Base-by-base conservation (phyloP, 2,888 invertebrate genomes). In the Tipula unca region DNA sequence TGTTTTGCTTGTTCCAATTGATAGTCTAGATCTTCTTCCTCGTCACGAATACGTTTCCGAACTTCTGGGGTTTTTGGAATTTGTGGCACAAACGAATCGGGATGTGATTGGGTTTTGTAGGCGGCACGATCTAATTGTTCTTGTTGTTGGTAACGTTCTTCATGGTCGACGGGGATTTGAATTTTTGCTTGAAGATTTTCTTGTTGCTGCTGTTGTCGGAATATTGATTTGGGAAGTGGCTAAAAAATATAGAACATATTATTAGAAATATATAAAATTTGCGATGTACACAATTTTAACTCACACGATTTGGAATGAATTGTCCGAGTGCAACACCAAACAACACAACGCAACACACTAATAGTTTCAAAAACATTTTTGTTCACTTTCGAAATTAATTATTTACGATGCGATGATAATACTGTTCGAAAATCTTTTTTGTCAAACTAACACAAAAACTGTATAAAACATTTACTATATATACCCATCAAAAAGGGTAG, bases 1-100 rank as follows among this genome's bases (percentile, higher is more conserved):
- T 87, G 90, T 86, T 90, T 89, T 17, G 91, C 91, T 88, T 91
- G 91, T 20, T 88, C 85, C 1, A 87, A 87, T 86, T 89, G 89
- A 0, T 88, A 10, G 8, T 87, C 88, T 82, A 86, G 87, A 0
- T 88, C 87, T 0, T 87, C 86, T 85, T 87, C 85, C 4, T 36
- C 84, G 8, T n/a, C 13, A 6, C 35, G 83, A 17, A 83, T n/a
- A 36, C 36, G 35, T 20, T 84, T 20, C 4, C 3, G 84, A 2
- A 84, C 36, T 3, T 36, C 84, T 3, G 36, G 83, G 0, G 83
- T 83, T 83, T 83, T 35, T 14, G 83, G 83, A n/a, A 83, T 83
- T 32, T 32, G 29, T 32, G 83, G 83, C n/a, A 83, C 83, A 83
- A 83, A 83, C 29, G 17, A n/a, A n/a, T 32, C 83, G 6, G 83